Percentiles rank a stretch among this genome's conserved stretches.
Evolutionary conservation across 2,888 invertebrate species (phyloP).

Genomic region (Nephrotoma flavescens): DNA sequence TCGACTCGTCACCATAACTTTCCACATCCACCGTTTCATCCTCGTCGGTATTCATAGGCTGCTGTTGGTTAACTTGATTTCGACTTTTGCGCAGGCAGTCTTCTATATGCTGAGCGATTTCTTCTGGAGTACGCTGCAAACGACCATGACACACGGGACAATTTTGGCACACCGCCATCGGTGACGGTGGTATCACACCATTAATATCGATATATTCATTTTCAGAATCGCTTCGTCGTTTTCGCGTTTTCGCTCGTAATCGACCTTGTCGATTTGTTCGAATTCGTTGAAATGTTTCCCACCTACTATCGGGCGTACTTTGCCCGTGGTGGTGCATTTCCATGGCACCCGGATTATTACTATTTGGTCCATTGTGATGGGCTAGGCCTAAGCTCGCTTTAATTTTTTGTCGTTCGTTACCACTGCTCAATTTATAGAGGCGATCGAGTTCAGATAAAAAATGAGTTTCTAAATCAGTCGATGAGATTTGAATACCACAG

Average conservation of each 20-base stretch:
- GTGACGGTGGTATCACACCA: constrained; percentile 2
- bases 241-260: constrained; percentile 47
- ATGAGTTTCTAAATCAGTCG: constrained; percentile 52
- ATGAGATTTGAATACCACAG: constrained; percentile 49
- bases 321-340: constrained; percentile 20
- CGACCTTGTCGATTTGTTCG: constrained; percentile 54
- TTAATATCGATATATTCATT: constrained; percentile 4
- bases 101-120: constrained; percentile 47
- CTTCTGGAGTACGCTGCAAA: constrained; percentile 39
- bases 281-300: constrained; percentile 54
- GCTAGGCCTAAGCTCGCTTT: constrained; percentile 8
- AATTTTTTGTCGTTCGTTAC: constrained; percentile 23
- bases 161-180: constrained; percentile 31
- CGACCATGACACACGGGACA: constrained; percentile 52
- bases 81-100: constrained; percentile 41
- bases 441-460: constrained; percentile 54
- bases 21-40: constrained; percentile 56
- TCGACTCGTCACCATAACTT: constrained; percentile 34
- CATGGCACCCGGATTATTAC: constrained; percentile 11
- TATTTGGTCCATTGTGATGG: constrained; percentile 14
- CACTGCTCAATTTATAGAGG: constrained; percentile 42
- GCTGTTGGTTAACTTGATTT: neutral
- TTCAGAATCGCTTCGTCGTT: constrained; percentile 41
- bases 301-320: constrained; percentile 39
- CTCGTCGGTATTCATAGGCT: constrained; percentile 32